Evolutionary conservation across 2,797 vertebrate species (phyloP), one percentile per base, ranked within the genome.

Genomic region (Amazona ochrocephala): DNA sequence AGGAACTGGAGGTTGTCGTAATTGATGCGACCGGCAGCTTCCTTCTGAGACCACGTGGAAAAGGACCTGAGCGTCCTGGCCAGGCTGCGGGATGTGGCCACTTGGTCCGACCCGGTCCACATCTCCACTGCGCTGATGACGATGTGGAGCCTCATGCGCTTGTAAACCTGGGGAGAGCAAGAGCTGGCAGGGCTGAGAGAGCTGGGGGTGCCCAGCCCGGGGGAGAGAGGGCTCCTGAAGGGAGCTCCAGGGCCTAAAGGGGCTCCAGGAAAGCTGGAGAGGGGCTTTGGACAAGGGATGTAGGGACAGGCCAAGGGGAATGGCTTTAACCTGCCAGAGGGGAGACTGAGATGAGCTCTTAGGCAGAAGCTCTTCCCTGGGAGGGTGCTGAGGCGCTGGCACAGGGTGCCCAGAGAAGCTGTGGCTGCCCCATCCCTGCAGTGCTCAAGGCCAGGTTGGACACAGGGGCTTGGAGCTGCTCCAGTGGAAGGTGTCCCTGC

Each of bases 41-140:
- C 74, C 47, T 30, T 47, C 62, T 87, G 67, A 41, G 72, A 72
- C 29, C 62, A 51, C 2, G 13, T 0, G 9, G 44, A 53, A 34
- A 73, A 89, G 4, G 2, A 58, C 27, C 22, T 41, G 54, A 56
- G 19, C 0, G 26, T 44, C 19, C 4, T 8, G 41, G 50, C 18
- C 10, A 24, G 81, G 47, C 6, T 2, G 21, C 1, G 50, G 32
- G 60, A 9, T 7, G 26, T 5, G 0, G 1, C 8, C 37, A 26
- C 39, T 34, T 27, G 71, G 14, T 76, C 62, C 3, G 0, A 37
- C 4, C 18, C 0, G 5, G 32, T 75, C 77, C 77, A 64, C 34
- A 37, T 54, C 64, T 89, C 64, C 48, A 56, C 23, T 2, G 11
- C 15, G 6, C 67, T 83, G 58, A 53, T 4, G 21, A 64, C 0